Conservation (phyloP, 2,888 invertebrate species). For the Stenolophus ochropezus region DNA sequence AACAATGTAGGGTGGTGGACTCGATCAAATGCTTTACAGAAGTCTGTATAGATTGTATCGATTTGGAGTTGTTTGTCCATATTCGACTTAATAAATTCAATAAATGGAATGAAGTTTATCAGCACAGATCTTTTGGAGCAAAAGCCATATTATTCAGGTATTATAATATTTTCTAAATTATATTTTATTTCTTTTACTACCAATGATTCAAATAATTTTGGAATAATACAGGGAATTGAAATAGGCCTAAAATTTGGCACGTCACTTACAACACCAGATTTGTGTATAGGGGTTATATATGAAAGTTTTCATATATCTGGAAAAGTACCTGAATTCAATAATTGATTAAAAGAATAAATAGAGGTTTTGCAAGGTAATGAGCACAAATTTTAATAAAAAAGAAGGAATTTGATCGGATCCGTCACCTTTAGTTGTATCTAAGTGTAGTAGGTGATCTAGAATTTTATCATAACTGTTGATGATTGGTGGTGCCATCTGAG, state of each 20-base stretch:
- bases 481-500: too few relatives aligned
- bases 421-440: not conserved
- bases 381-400: not conserved
- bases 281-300: not conserved
- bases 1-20: too few relatives aligned
- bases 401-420: conserved; percentile 1
- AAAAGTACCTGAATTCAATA: not conserved
- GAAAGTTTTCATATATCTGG: not conserved
- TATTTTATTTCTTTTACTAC: not conserved
- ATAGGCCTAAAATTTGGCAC: not conserved
- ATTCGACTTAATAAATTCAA: not conserved
- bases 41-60: too few relatives aligned
- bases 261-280: not conserved
- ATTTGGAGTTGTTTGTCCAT: too few relatives aligned
- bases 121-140: not conserved
- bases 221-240: not conserved
- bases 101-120: not conserved
- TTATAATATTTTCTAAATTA: not conserved
- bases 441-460: not conserved
- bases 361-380: not conserved
- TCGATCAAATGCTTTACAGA: too few relatives aligned
- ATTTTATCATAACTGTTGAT: not conserved
- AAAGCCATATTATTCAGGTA: conserved; percentile 1
- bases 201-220: not conserved
- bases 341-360: not conserved